Evolutionary conservation across 2,888 invertebrate genomes (phyloP).

Genomic region (Dexiosoma caninum): DNA sequence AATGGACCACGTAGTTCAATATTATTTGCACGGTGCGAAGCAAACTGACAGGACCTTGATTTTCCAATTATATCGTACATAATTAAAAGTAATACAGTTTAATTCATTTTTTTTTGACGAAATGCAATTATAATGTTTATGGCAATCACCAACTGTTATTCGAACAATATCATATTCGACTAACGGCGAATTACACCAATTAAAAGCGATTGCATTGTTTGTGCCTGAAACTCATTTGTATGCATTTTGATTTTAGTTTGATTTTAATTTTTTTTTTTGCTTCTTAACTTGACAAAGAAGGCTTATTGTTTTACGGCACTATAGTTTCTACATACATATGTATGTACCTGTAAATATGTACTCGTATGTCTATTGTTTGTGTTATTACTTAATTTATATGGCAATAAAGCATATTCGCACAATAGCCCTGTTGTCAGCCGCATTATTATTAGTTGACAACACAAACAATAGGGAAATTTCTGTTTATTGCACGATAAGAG

Average conservation of each 20-base stretch:
- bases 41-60: too few species aligned
- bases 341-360: too few species aligned
- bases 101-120: too few species aligned
- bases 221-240: not conserved
- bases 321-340: not conserved
- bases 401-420: not conserved
- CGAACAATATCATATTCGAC: too few species aligned
- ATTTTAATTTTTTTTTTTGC: not conserved
- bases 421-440: not conserved
- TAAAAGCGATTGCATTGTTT: not conserved
- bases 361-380: conserved; percentile 22
- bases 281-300: not conserved
- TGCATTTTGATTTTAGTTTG: not conserved
- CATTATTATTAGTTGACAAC: conserved; percentile 4
- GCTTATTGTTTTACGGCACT: not conserved
- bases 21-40: too few species aligned
- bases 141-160: too few species aligned
- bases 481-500: not conserved
- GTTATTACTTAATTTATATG: not conserved
- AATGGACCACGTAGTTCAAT: too few species aligned
- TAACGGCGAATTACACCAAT: too few species aligned
- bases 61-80: too few species aligned
- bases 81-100: too few species aligned
- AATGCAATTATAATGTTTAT: too few species aligned
- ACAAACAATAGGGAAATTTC: not conserved